Percentiles rank a stretch among this genome's conserved stretches.
Evolutionary conservation across 2,888 invertebrate genomes (phyloP).

Genomic region (Macropis europaea): DNA sequence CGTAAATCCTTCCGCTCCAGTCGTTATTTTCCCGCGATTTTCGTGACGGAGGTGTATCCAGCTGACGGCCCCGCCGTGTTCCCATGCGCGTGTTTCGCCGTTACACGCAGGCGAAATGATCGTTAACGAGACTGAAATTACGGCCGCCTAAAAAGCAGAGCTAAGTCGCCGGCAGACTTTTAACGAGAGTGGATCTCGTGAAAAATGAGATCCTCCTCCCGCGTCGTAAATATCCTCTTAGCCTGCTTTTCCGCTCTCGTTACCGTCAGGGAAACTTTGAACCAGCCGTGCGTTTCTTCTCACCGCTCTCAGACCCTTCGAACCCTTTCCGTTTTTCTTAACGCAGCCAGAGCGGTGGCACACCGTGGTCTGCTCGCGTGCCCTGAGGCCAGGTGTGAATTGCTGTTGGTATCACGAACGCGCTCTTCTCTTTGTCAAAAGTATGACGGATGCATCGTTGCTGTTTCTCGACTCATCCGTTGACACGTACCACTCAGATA

Average conservation of each 20-base stretch:
- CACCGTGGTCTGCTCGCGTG: no score
- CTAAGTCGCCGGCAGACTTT: neutral
- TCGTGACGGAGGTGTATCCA: neutral
- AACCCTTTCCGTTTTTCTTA: no score
- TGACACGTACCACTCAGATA: no score
- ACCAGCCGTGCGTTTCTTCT: neutral
- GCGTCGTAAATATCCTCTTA: constrained; percentile 6
- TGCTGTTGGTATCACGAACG: no score
- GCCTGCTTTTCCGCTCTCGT: constrained; percentile 1
- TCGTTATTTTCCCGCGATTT: neutral
- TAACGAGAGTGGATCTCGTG: constrained; percentile 20
- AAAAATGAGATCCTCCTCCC: constrained; percentile 23
- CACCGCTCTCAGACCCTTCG: no score
- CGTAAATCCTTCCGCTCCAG: neutral
- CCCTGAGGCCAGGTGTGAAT: no score
- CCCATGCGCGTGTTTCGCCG: neutral
- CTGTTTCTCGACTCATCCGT: no score
- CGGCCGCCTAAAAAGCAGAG: neutral
- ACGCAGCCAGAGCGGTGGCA: no score
- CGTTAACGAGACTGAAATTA: constrained; percentile 26
- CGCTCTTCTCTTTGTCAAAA: no score
- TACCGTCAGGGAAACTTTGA: constrained; percentile 2
- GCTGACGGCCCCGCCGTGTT: no score
- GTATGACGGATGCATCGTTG: no score
- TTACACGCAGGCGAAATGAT: neutral